A percentile compares a stretch with the other conserved stretches of the same genome.
These are phyloP conservation scores for Rhea pennata DNA, from an alignment of 2,113 vertebrate genomes.

Conservation along the genomic window DNA sequence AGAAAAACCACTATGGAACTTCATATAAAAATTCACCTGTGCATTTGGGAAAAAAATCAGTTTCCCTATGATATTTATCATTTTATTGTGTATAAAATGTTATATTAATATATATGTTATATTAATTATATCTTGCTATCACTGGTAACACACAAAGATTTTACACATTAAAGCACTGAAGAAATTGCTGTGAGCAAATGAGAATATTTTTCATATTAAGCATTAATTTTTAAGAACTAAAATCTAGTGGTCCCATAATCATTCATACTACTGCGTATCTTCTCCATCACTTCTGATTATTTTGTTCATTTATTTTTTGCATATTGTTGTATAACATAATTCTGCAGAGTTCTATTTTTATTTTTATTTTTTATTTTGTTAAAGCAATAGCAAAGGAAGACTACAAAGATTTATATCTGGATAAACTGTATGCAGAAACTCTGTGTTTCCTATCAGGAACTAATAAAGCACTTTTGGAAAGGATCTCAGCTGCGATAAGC, in stretches of 20 bases:
- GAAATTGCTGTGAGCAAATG: not conserved
- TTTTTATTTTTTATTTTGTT: not conserved
- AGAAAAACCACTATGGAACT: not conserved
- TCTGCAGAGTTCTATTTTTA: not conserved
- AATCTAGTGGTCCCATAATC: not conserved
- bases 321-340: not conserved
- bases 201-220: not conserved
- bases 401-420: not conserved
- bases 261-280: not conserved
- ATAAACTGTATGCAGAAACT: not conserved
- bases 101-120: not conserved
- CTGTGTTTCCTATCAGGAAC: not conserved
- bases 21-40: not conserved
- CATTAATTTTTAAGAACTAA: not conserved
- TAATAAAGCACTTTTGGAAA: not conserved
- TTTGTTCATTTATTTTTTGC: not conserved
- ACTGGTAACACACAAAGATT: not conserved
- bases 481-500: accelerated
- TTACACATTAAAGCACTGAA: not conserved
- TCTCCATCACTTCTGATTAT: not conserved
- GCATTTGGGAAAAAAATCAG: not conserved
- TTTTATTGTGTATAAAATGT: too few species aligned
- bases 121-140: not conserved
- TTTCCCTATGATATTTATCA: not conserved
- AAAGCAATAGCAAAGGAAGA: not conserved